phyloP scores from a whole-genome alignment of 1,140 invertebrate genomes.

The Lordiphosa clarofinis region DNA sequence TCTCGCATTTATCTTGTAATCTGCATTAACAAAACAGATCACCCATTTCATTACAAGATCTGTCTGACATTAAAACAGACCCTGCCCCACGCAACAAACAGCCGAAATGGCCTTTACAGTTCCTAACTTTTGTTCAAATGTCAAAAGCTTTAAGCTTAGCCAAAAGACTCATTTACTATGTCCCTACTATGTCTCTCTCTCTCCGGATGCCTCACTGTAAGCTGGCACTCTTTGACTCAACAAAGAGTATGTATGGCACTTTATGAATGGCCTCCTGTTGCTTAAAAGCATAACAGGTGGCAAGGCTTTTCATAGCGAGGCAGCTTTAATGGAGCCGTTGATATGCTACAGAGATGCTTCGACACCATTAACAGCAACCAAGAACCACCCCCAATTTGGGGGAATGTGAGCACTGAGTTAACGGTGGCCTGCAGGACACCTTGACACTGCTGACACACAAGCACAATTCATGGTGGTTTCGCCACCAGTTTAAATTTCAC shows the following conservation, averaged over 20 bases:
- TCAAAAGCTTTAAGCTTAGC: constrained; percentile 31
- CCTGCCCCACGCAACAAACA: background rate
- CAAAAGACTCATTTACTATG: constrained; percentile 23
- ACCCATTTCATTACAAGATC: too few relatives aligned
- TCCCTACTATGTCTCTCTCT: background rate
- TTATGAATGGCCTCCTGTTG: constrained; percentile 76
- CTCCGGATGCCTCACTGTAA: background rate
- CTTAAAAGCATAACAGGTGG: constrained; percentile 67
- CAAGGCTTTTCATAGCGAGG: constrained; percentile 37
- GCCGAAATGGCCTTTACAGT: constrained; percentile 3
- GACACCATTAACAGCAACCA: constrained; percentile 10
- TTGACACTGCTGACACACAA: constrained; percentile 68
- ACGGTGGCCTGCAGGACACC: constrained; percentile 40
- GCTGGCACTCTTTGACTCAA: constrained; percentile 20
- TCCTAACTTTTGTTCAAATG: constrained; percentile 4
- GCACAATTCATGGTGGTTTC: constrained; percentile 20
- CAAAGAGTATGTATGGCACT: constrained; percentile 19
- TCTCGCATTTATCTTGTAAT: too few relatives aligned
- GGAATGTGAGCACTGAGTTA: constrained; percentile 32
- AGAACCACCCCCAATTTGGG: constrained; percentile 25
- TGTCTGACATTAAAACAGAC: too few relatives aligned
- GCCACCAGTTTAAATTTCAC: constrained; percentile 39
- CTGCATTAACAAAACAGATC: too few relatives aligned
- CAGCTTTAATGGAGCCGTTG: constrained; percentile 53
- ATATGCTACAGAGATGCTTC: constrained; percentile 21